Percentiles rank a stretch among this genome's conserved stretches.
Evolutionary conservation across 1,140 invertebrate species (phyloP).

Genomic region (Zelostemma sp.): DNA sequence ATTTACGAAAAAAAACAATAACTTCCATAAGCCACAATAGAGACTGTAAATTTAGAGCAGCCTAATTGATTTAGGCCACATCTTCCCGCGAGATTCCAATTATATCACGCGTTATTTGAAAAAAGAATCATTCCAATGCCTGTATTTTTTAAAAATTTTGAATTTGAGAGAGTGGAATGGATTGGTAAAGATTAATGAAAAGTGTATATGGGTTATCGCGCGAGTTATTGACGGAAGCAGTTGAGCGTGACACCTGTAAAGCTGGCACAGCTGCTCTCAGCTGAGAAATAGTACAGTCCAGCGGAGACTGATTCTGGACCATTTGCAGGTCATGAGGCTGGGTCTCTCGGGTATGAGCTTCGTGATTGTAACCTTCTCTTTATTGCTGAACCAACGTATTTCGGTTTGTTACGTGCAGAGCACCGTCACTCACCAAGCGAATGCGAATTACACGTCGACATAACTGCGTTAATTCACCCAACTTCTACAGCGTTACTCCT

Average conservation of each 20-base stretch:
- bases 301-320: slow-evolving; percentile 39
- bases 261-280: slow-evolving; percentile 12
- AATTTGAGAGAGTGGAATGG: no score
- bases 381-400: slow-evolving; percentile 16
- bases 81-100: no score
- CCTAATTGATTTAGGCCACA: no score
- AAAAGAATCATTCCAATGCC: no score
- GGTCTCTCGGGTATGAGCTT: slow-evolving; percentile 30
- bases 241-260: slow-evolving; percentile 32
- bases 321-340: slow-evolving; percentile 36
- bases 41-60: no score
- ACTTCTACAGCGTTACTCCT: not conserved
- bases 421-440: not conserved
- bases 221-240: slow-evolving; percentile 35
- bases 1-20: no score
- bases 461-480: slow-evolving; percentile 8
- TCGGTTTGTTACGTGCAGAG: slow-evolving; percentile 15
- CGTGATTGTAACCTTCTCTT: slow-evolving; percentile 32
- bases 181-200: no score
- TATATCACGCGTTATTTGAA: no score
- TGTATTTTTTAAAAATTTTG: no score
- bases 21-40: no score
- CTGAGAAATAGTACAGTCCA: slow-evolving; percentile 24
- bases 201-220: slow-evolving; percentile 12
- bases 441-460: not conserved